Evolutionary conservation across 2,797 vertebrate species (phyloP).

Genomic region (Myoxocephalus aenaeus): DNA sequence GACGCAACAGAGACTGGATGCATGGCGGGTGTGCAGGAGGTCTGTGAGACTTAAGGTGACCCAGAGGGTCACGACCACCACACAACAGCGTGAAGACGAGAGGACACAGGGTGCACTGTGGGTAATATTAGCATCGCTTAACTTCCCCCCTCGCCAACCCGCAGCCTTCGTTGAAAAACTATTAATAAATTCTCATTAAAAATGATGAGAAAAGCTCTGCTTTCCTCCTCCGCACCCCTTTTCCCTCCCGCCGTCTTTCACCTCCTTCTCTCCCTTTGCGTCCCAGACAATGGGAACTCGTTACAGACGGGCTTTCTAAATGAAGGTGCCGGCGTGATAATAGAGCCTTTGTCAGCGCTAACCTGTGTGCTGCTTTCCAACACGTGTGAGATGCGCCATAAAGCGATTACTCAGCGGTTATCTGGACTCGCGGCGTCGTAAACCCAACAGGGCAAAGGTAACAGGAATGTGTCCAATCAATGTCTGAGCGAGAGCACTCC

Average conservation of each 20-base stretch:
- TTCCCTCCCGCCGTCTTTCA: slow-evolving; percentile 30
- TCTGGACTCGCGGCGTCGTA: slow-evolving; percentile 30
- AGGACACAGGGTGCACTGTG: slow-evolving; percentile 14
- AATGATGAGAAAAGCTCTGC: slow-evolving; percentile 55
- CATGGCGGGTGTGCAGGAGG: neutral
- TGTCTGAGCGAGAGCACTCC: neutral
- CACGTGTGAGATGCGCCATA: neutral
- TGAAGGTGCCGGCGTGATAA: slow-evolving; percentile 60
- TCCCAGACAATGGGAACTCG: slow-evolving; percentile 49
- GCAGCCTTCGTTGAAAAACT: slow-evolving; percentile 59
- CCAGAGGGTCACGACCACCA: slow-evolving; percentile 4
- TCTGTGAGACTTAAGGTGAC: slow-evolving; percentile 20
- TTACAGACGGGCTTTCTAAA: slow-evolving; percentile 69
- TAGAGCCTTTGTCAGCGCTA: slow-evolving; percentile 40
- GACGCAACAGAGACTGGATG: neutral
- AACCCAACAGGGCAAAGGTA: slow-evolving; percentile 36
- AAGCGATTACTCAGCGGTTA: slow-evolving; percentile 39
- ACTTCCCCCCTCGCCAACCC: slow-evolving; percentile 46
- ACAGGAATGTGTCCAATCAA: slow-evolving; percentile 9
- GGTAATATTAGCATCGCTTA: slow-evolving; percentile 61
- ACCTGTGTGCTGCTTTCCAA: slow-evolving; percentile 22
- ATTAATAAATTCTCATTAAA: slow-evolving; percentile 80
- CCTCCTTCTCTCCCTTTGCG: slow-evolving; percentile 38
- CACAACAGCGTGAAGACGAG: slow-evolving; percentile 17
- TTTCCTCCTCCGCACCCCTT: neutral